Percentiles rank a stretch among this genome's conserved stretches.
These are phyloP conservation scores for Drosophila malerkotliana DNA, from an alignment of 1,140 invertebrate species.

Conservation along the genomic window DNA sequence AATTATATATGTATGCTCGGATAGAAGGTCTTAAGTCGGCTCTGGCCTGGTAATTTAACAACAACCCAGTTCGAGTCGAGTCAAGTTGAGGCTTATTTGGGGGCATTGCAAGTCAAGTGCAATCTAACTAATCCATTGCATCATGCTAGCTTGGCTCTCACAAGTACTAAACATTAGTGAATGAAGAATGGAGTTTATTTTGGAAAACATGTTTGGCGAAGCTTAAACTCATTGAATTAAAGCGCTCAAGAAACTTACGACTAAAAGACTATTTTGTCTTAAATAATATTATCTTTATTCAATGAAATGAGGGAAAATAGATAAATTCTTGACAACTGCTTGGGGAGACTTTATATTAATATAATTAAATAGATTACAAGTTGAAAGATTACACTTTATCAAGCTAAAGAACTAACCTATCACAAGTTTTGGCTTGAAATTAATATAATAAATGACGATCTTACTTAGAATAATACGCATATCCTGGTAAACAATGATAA, in stretches of 20 bases:
- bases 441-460: too few relatives aligned
- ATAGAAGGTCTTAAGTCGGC: slow-evolving; percentile 15
- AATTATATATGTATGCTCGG: slow-evolving; percentile 30
- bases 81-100: slow-evolving; percentile 51
- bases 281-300: background rate
- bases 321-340: too few relatives aligned
- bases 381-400: too few relatives aligned
- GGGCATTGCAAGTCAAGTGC: slow-evolving; percentile 67
- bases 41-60: slow-evolving; percentile 38
- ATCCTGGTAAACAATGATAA: too few relatives aligned
- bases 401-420: too few relatives aligned
- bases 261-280: background rate
- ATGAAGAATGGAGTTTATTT: background rate
- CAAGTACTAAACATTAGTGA: background rate
- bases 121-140: slow-evolving; percentile 67
- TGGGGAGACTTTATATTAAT: too few relatives aligned
- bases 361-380: too few relatives aligned
- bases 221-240: slow-evolving; percentile 26
- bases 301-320: too few relatives aligned
- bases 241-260: slow-evolving; percentile 12
- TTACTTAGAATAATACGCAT: too few relatives aligned
- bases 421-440: too few relatives aligned
- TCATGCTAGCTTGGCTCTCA: slow-evolving; percentile 33
- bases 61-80: slow-evolving; percentile 37
- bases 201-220: slow-evolving; percentile 12